Percentiles rank a stretch among this genome's conserved stretches.
Evolutionary conservation across 2,797 vertebrate genomes (phyloP).

Genomic region (Florisuga fusca): DNA sequence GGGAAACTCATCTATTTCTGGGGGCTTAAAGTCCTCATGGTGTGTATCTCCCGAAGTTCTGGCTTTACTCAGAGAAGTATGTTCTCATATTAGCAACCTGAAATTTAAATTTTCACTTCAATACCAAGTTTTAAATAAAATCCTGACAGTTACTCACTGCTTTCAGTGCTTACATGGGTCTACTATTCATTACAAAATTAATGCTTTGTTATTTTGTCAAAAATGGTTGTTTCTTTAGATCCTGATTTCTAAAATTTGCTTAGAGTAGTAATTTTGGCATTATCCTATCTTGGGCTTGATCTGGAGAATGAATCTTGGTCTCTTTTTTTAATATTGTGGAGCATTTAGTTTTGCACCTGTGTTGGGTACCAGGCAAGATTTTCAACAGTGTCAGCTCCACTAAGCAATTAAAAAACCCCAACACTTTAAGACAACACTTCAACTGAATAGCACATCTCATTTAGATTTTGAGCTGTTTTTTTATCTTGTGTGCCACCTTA

Average conservation of each 20-base stretch:
- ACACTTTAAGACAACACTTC: neutral
- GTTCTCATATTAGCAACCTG: constrained; percentile 37
- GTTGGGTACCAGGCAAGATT: neutral
- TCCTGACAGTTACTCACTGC: neutral
- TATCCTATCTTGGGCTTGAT: neutral
- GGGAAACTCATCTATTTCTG: constrained; percentile 32
- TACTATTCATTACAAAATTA: neutral
- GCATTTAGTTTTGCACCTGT: neutral
- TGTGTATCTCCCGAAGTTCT: constrained; percentile 5
- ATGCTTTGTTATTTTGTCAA: constrained; percentile 12
- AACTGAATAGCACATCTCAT: neutral
- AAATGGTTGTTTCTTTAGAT: neutral
- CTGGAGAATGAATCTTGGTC: neutral
- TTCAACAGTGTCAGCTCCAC: neutral
- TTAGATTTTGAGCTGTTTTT: neutral
- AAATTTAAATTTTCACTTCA: constrained; percentile 53
- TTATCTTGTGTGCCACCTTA: neutral
- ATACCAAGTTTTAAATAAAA: constrained; percentile 45
- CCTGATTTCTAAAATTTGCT: neutral
- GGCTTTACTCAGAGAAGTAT: constrained; percentile 7
- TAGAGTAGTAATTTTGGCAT: neutral
- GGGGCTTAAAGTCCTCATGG: constrained; percentile 26
- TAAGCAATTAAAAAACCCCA: neutral
- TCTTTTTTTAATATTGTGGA: neutral
- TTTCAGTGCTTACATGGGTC: neutral